These are phyloP conservation scores for Odontothrips loti DNA, from an alignment of 2,888 invertebrate genomes.

Conservation along the genomic window DNA sequence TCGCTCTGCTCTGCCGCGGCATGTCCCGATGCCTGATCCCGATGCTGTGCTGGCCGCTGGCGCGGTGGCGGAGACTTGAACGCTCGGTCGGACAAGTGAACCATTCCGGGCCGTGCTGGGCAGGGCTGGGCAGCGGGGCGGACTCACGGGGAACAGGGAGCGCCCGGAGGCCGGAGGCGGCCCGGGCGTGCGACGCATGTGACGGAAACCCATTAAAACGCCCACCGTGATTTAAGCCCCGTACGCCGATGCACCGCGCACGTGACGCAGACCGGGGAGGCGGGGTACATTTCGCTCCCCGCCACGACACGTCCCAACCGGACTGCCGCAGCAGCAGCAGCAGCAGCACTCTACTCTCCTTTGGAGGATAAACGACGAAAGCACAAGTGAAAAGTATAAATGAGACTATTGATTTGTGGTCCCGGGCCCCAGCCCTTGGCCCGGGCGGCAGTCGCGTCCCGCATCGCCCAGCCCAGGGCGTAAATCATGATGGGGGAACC, in stretches of 20 bases:
- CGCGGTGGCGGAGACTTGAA: background rate
- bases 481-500: conserved; percentile 13
- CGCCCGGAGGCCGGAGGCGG: background rate
- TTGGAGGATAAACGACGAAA: conserved; percentile 19
- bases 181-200: background rate
- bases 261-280: background rate
- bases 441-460: background rate
- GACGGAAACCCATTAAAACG: conserved; percentile 5
- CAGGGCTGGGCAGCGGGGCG: background rate
- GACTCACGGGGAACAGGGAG: background rate
- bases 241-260: background rate
- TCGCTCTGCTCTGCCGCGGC: background rate
- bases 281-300: background rate
- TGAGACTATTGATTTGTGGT: conserved; percentile 21
- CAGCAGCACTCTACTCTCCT: background rate
- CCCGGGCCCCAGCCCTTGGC: background rate
- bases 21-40: background rate
- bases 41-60: background rate
- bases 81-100: background rate
- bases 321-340: no score
- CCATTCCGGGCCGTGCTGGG: background rate
- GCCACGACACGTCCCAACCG: no score
- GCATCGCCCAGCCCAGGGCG: background rate
- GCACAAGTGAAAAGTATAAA: conserved; percentile 26
- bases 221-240: background rate